These are phyloP conservation scores for Apis dorsata DNA, from an alignment of 1,140 invertebrate species.

Conservation along the genomic window DNA sequence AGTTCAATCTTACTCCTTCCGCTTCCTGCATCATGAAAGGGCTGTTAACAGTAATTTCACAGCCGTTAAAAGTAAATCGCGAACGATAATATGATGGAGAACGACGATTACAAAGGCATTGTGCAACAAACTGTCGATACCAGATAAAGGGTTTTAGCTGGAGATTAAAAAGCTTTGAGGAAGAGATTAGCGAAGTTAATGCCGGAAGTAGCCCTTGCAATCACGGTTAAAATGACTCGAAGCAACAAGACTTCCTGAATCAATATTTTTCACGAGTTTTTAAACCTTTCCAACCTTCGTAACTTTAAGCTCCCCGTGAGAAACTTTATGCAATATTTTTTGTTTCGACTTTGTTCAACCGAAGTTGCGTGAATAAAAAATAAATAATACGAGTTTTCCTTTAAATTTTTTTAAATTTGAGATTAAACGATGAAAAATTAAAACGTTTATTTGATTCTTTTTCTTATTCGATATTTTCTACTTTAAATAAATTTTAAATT, in stretches of 20 bases:
- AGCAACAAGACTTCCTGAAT: not conserved
- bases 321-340: no score
- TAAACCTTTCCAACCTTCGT: no score
- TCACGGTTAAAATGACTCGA: slow-evolving; percentile 11
- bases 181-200: slow-evolving; percentile 1
- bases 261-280: not conserved
- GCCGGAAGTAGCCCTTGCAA: not conserved
- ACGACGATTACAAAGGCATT: slow-evolving; percentile 35
- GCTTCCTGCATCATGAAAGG: not conserved
- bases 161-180: slow-evolving; percentile 29
- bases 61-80: slow-evolving; percentile 37
- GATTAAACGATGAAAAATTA: no score
- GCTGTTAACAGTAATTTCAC: slow-evolving; percentile 35
- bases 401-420: no score
- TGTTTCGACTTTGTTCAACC: no score
- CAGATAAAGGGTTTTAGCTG: slow-evolving; percentile 19
- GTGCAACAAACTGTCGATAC: slow-evolving; percentile 32
- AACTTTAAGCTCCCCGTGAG: no score
- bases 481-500: no score
- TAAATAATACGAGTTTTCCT: no score
- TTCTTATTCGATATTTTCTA: no score
- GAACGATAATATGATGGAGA: slow-evolving; percentile 21
- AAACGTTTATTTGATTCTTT: no score
- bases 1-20: slow-evolving; percentile 9
- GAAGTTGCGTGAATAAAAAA: no score